These are phyloP conservation scores for Nibea coibor DNA, from an alignment of 2,113 vertebrate genomes.

Conservation along the genomic window DNA sequence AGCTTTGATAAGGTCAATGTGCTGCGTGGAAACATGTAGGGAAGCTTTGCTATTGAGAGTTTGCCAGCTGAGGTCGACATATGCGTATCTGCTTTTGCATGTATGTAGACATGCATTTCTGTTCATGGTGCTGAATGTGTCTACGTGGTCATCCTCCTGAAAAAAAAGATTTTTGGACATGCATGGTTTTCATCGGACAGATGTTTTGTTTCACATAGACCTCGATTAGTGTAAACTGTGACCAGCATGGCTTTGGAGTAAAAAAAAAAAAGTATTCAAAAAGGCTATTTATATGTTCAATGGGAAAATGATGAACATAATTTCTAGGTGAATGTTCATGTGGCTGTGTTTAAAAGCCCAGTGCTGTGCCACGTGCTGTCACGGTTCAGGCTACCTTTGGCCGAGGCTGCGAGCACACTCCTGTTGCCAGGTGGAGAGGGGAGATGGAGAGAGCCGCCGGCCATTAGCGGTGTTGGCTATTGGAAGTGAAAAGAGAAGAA, in stretches of 20 bases:
- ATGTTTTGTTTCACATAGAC: neutral
- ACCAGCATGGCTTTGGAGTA: neutral
- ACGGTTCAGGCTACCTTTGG: constrained; percentile 72
- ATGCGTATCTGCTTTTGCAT: no score
- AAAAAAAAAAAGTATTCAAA: neutral
- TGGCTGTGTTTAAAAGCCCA: constrained; percentile 19
- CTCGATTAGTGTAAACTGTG: neutral
- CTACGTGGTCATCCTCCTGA: no score
- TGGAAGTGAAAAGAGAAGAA: constrained; percentile 71
- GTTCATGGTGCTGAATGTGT: no score
- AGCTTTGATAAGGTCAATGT: no score
- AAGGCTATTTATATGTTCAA: neutral
- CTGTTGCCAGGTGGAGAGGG: constrained; percentile 72
- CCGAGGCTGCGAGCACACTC: constrained; percentile 50
- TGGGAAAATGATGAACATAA: neutral
- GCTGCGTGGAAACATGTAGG: no score
- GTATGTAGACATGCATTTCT: no score
- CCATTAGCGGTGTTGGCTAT: constrained; percentile 75
- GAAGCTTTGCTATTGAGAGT: no score
- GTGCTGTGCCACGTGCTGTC: constrained; percentile 41
- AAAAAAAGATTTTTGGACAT: no score
- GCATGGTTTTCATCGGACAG: no score
- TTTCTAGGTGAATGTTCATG: constrained; percentile 9
- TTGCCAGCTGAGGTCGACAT: no score
- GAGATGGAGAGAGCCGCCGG: constrained; percentile 65